Conservation (phyloP, 2,113 vertebrate species). For the Pollimyrus isidori region DNA sequence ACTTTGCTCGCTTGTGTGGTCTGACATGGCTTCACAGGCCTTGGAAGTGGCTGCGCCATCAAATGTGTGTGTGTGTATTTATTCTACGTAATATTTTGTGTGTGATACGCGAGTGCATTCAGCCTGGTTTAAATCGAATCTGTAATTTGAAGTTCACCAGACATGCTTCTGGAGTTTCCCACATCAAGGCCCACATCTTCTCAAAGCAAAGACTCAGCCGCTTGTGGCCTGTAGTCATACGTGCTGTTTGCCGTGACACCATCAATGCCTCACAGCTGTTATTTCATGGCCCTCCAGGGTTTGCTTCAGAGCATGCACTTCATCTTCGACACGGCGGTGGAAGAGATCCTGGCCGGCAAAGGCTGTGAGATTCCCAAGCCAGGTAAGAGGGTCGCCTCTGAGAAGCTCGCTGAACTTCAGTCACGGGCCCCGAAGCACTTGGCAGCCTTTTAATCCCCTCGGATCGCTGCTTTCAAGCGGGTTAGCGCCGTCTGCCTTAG, state of each 20-base stretch:
- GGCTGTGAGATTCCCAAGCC: slow-evolving; percentile 64
- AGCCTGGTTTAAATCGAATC: background rate
- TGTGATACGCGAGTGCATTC: background rate
- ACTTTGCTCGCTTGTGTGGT: background rate
- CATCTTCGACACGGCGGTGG: slow-evolving; percentile 66
- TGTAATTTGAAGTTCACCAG: background rate
- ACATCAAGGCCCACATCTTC: background rate
- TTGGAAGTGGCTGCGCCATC: background rate
- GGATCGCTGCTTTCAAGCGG: background rate
- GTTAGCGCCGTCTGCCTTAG: background rate
- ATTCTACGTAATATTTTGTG: background rate
- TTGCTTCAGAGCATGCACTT: slow-evolving; percentile 71
- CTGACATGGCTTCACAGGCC: background rate
- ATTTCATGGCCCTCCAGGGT: slow-evolving; percentile 55
- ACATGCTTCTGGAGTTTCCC: background rate
- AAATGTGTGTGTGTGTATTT: background rate
- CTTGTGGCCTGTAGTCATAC: background rate
- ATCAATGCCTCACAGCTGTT: slow-evolving; percentile 1
- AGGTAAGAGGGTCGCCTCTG: slow-evolving; percentile 48
- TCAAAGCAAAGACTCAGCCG: background rate
- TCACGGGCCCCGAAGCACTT: background rate
- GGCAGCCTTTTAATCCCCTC: background rate
- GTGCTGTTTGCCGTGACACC: background rate
- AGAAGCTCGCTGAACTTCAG: background rate
- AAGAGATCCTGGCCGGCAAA: slow-evolving; percentile 64